These are phyloP conservation scores for Serinus canaria DNA, from an alignment of 2,113 vertebrate genomes.

Conservation along the genomic window DNA sequence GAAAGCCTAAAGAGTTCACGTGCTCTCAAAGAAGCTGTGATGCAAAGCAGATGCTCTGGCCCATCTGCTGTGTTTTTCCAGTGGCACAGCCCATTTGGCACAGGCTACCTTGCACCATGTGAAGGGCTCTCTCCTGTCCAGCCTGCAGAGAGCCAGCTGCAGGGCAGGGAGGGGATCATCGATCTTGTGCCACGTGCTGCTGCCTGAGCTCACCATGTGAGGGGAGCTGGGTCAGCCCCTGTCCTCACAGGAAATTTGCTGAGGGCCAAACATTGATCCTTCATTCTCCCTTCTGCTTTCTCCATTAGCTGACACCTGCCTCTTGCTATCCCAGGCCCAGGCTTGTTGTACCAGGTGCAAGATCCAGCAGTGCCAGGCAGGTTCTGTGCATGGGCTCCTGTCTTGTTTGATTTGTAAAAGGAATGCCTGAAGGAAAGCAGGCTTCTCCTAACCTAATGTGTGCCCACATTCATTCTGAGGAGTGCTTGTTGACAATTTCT, in stretches of 20 bases:
- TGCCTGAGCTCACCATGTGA: fast-evolving
- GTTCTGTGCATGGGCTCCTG: background rate
- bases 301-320: background rate
- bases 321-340: background rate
- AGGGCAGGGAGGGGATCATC: background rate
- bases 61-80: background rate
- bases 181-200: fast-evolving
- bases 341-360: background rate
- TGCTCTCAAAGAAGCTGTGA: fast-evolving
- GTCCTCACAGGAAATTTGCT: background rate
- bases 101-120: fast-evolving
- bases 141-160: background rate
- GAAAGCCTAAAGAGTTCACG: background rate
- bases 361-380: background rate
- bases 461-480: background rate
- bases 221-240: background rate
- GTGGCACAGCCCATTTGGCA: background rate
- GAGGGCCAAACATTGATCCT: no score
- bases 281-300: background rate
- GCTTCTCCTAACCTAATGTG: background rate
- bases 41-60: background rate
- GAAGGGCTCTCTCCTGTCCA: background rate
- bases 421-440: background rate
- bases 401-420: background rate
- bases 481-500: background rate